These are phyloP conservation scores for Drosophila buzzatii DNA, from an alignment of 2,888 invertebrate species.

Conservation along the genomic window DNA sequence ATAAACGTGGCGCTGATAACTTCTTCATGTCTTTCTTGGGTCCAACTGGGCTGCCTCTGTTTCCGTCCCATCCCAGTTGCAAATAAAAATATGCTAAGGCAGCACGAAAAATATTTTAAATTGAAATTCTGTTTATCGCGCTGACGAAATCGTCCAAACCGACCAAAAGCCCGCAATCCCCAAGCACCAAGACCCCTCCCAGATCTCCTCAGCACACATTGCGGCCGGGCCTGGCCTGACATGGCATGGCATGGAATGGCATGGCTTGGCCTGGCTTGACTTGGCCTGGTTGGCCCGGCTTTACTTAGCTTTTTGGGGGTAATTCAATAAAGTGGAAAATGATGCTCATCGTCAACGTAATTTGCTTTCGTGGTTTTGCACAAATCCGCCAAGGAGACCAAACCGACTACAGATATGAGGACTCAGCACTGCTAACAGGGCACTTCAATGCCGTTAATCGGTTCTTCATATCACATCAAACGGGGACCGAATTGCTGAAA, in stretches of 20 bases:
- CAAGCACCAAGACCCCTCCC: background rate
- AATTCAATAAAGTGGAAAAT: conserved; percentile 81
- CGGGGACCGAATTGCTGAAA: conserved; percentile 45
- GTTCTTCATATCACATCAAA: conserved; percentile 79
- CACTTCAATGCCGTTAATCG: conserved; percentile 78
- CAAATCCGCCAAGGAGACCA: conserved; percentile 59
- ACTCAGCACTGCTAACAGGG: conserved; percentile 19
- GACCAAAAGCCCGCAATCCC: conserved; percentile 31
- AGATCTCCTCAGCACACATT: conserved; percentile 41
- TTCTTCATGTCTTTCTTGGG: conserved; percentile 68
- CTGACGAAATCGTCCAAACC: conserved; percentile 58
- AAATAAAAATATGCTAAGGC: conserved; percentile 71
- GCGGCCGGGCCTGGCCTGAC: conserved; percentile 31
- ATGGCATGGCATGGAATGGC: conserved; percentile 16
- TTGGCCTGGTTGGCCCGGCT: conserved; percentile 29
- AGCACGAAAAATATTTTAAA: conserved; percentile 77
- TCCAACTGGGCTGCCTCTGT: conserved; percentile 38
- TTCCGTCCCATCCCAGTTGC: background rate
- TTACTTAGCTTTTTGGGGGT: conserved; percentile 51
- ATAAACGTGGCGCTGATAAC: conserved; percentile 73
- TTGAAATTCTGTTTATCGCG: conserved; percentile 80
- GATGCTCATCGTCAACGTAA: conserved; percentile 81
- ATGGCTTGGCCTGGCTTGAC: conserved; percentile 23
- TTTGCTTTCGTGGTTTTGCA: conserved; percentile 78
- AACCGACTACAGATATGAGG: conserved; percentile 39